Evolutionary conservation across 1,140 invertebrate genomes (phyloP), one percentile per base, ranked within the genome.

Genomic region (Nilaparvata lugens): DNA sequence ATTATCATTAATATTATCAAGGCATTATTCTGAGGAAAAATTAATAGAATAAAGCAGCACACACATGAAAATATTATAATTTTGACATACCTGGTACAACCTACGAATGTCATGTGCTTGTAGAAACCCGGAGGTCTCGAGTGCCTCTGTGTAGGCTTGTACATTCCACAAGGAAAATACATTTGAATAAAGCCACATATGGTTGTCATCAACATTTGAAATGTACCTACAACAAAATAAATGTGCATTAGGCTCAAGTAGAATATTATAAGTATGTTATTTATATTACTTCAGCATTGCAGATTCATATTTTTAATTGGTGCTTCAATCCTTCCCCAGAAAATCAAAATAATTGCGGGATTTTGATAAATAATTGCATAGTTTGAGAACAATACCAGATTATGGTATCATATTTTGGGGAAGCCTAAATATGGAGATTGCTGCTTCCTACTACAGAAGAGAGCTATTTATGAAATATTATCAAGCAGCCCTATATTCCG

Each of bases 141-240:
- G 23, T 84, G 74, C 66, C 85, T 73, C 51, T 80, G 71, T 54
- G 79, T 78, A 35, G 78, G 76, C 71, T 80, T 80, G 60, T 84
- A 85, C 81, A 86, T 84, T 42, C 83, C 86, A 75, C 83, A 88
- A 42, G 88, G 86, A 67, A 86, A 80, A 68, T 87, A 85, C 77
- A 88, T 76, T 73, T 92, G 88, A 60, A 89, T 73, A 72, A 87
- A 87, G 2, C 89, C 88, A 75, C 85, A 86, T 42, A 82, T 70
- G 42, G 85, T 81, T 16, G 88, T 91, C 78, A 87, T 87, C 28
- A 88, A 72, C 84, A 91, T 88, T 76, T 91, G 89, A 69, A 76
- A 81, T 62, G 83, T 82, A 61, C 82, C 83, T 85, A 58, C 3
- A 72, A 72, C 65, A 64, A 56, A 59, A 54, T 23, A 64, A 60